Conservation (phyloP, 2,113 vertebrate species). For the Motacilla tschutschensis region DNA sequence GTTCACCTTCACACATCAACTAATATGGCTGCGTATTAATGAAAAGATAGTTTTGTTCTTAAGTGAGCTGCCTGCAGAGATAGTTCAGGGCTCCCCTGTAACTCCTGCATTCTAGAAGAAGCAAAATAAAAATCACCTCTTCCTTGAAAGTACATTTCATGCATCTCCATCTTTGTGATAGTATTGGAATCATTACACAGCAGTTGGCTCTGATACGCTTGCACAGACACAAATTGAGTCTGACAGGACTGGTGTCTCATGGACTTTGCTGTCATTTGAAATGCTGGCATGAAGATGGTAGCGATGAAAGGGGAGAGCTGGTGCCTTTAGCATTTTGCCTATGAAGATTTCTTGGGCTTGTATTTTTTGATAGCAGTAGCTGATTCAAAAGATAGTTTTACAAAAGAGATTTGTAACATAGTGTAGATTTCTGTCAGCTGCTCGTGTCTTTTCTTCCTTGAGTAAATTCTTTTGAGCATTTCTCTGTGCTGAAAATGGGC, state of each 20-base stretch:
- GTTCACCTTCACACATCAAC: background rate
- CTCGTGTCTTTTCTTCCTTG: constrained; percentile 1
- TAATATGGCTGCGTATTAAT: background rate
- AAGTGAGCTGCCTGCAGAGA: background rate
- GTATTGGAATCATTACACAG: constrained; percentile 60
- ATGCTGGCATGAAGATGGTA: constrained; percentile 72
- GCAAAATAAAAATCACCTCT: constrained; percentile 10
- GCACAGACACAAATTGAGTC: constrained; percentile 79
- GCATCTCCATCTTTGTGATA: constrained; percentile 49
- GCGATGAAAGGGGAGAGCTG: background rate
- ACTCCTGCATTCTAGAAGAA: background rate
- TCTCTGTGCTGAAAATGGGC: background rate
- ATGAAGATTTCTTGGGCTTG: constrained; percentile 31
- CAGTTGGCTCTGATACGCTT: constrained; percentile 78
- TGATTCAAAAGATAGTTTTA: constrained; percentile 30
- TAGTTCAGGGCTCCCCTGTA: background rate
- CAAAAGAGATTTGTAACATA: background rate
- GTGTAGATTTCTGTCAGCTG: constrained; percentile 32
- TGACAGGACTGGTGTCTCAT: constrained; percentile 81
- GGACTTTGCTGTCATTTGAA: constrained; percentile 80
- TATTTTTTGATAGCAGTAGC: constrained; percentile 25
- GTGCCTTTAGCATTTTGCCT: constrained; percentile 40
- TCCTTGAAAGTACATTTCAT: constrained; percentile 37
- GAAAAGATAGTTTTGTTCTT: background rate
- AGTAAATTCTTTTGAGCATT: background rate